Evolutionary conservation across 2,113 vertebrate species (phyloP), one percentile per base, ranked within the genome.

Genomic region (Microtus montanus): DNA sequence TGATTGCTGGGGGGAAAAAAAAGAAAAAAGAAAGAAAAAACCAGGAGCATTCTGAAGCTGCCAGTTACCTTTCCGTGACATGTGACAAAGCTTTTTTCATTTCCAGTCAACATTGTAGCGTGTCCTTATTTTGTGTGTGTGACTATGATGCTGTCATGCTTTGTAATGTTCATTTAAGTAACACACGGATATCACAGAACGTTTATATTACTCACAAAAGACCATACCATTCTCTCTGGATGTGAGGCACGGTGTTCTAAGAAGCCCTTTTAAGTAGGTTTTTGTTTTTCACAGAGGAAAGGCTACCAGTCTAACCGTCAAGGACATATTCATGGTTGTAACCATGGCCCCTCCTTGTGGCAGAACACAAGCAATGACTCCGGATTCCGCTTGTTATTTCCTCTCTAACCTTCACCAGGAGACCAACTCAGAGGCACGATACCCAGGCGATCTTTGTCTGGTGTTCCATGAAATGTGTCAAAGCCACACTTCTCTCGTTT

Each of bases 311-410:
- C 79, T 97, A 96, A 95, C 70, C 70, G 93, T 96, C 98, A 98
- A 98, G 97, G 98, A 98, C 97, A 95, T 58, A 54, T 93, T 83
- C 58, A 95, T 98, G 95, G 96, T 99, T 98, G 98, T 98, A 97
- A 98, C 98, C 97, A 98, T 61, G 98, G 97, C 98, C 95, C 98
- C 98, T 97, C 98, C 98, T 98, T 96, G 98, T 98, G 98, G 98
- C 93, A 87, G 98, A 98, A 97, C 93, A 74, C 41, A 83, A 26
- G 91, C 71, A 97, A 74, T 96, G 88, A 97, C 93, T 93, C 71
- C 78, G 85, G 87, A 97, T 71, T 33, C 85, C 49, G 30, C 47
- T 71, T 91, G 4, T 78, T 73, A 83, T 71, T 77, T 78, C 38
- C 71, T 97, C 68, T 97, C 93, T 92, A 84, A 41, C 61, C 73